Conservation (phyloP, 1,140 invertebrate species). For the Contarinia nasturtii region DNA sequence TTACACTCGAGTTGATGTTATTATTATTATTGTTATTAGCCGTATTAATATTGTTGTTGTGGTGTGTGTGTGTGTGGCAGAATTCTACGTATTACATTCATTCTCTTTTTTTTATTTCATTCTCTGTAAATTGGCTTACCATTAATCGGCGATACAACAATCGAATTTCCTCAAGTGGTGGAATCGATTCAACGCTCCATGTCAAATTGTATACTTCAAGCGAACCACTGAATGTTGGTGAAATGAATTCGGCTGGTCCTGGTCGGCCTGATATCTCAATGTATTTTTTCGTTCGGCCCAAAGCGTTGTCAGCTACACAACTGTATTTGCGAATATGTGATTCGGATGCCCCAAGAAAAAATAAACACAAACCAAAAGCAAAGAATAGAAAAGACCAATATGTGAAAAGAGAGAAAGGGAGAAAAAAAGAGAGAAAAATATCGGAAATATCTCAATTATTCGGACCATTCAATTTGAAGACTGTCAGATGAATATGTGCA, state of each 20-base stretch:
- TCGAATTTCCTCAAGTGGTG: conserved; percentile 31
- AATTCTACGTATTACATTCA: too few species aligned
- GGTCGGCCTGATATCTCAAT: conserved; percentile 29
- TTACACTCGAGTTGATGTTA: too few species aligned
- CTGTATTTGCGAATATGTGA: too few species aligned
- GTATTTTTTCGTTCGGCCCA: conserved; percentile 27
- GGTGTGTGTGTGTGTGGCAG: too few species aligned
- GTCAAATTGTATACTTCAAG: conserved; percentile 31
- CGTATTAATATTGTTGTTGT: too few species aligned
- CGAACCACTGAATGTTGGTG: conserved; percentile 22
- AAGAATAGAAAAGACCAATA: not conserved
- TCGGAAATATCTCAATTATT: too few species aligned
- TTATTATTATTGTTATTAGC: too few species aligned
- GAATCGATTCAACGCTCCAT: conserved; percentile 34
- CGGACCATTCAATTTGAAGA: too few species aligned
- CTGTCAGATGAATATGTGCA: too few species aligned
- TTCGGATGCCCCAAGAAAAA: not conserved
- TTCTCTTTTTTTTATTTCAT: too few species aligned
- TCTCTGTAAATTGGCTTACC: conserved; percentile 19
- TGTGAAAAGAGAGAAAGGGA: not conserved
- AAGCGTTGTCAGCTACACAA: conserved; percentile 27
- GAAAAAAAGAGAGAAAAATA: too few species aligned
- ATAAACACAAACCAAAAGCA: not conserved
- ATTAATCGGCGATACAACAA: conserved; percentile 30
- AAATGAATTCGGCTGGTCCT: conserved; percentile 27